A percentile compares a stretch with the other conserved stretches of the same genome.
phyloP scores from a whole-genome alignment of 2,888 invertebrate genomes.

The Ophion ventricosus region DNA sequence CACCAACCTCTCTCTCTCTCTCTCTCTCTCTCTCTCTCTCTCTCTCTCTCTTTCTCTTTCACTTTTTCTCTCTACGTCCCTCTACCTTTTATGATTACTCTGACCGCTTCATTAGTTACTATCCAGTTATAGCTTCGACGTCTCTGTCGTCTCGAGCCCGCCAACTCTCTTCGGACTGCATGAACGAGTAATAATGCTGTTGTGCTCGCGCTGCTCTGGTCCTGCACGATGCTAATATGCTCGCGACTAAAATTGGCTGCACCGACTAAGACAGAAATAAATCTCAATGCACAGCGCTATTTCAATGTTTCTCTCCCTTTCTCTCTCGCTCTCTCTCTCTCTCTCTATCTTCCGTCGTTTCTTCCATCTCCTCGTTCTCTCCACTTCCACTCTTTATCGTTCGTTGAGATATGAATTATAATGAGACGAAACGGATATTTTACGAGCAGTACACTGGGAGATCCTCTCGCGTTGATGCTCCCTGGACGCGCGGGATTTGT shows the following conservation, averaged over 20 bases:
- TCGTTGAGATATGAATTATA: conserved; percentile 39
- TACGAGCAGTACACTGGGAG: not conserved
- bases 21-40: conserved; percentile 51
- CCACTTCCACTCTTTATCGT: conserved; percentile 30
- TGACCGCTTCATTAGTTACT: conserved; percentile 72
- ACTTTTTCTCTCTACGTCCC: conserved; percentile 60
- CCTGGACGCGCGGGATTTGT: not conserved
- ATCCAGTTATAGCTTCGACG: conserved; percentile 61
- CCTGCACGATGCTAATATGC: conserved; percentile 43
- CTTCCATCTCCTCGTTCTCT: not conserved
- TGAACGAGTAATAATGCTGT: conserved; percentile 45
- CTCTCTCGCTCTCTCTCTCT: not conserved
- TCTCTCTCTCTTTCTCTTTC: conserved; percentile 41
- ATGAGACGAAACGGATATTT: conserved; percentile 24
- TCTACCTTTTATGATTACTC: conserved; percentile 68
- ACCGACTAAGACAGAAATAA: conserved; percentile 47
- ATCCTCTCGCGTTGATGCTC: conserved; percentile 6
- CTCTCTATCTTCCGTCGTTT: no score
- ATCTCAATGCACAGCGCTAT: conserved; percentile 32
- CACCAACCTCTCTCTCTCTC: conserved; percentile 26
- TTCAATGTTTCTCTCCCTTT: conserved; percentile 4
- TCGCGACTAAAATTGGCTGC: conserved; percentile 49
- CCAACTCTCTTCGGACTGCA: conserved; percentile 13
- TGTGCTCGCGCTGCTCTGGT: conserved; percentile 20
- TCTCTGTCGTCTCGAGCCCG: conserved; percentile 48